Evolutionary conservation across 30 jellyfish, hydroid and myxozoan genomes (phyloP), one percentile per base, ranked within the genome.

Genomic region (Aurelia sp.): DNA sequence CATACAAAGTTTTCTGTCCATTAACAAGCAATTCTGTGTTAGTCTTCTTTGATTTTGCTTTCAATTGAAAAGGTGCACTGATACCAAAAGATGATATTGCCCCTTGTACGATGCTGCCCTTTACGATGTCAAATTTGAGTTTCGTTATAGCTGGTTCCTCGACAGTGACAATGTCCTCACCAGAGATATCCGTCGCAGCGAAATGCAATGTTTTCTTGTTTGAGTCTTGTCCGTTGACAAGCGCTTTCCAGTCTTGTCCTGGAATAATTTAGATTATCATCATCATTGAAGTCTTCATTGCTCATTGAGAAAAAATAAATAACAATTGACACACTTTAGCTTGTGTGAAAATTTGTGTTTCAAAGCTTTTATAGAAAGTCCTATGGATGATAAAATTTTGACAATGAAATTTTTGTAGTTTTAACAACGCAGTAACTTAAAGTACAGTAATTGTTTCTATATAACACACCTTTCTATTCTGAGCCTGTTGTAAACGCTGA

Each of bases 151-250:
- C 80, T 21, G 90, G 24, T 41, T 87, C 96, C 27, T 76, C 88
- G 5, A 87, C 47, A n/a, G 92, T 83, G 48, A 77, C 90, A 16
- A 63, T 89, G 4, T 87, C 99, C 76, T 90, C 93, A 3, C 97
- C 97, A 17, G 99, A 97, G 13, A 81, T 85, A 74, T 95, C 95
- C 3, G 93, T 30, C 7, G 96, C 98, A 59, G 98, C 96, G 67
- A 87, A 90, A 22, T 88, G 97, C 21, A 70, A 50, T 13, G 97
- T 92, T 20, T 93, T 89, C 88, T 78, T 83, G 84, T 83, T 87
- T 8, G 90, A 77, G 57, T 87, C 96, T 67, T 76, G 90, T 8
- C 86, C 96, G 72, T 78, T 87, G 19, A 87, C 86, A 15, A 87
- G 88, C 8, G 88, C 85, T 58, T 87, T 76, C 96, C 96, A 87